Evolutionary conservation across 2,113 vertebrate species (phyloP), one percentile per base, ranked within the genome.

Genomic region (Okapia johnstoni): DNA sequence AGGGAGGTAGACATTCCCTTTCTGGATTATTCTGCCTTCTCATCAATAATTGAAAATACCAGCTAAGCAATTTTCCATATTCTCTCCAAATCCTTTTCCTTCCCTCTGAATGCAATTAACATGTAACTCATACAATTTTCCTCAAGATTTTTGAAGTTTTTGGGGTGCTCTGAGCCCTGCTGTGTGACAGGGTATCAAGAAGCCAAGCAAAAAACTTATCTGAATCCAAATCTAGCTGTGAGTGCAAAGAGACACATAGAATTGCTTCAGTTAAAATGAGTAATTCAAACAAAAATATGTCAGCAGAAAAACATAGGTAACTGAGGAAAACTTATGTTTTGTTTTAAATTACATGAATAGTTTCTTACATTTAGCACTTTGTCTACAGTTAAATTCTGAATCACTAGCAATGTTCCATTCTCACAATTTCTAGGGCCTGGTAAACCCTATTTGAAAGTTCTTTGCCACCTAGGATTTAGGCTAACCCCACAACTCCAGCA

Each of bases 1-100:
- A 97, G 92, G 96, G 91, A 97, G 76, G 57, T 26, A 81, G 40
- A 70, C 2, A n/a, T 66, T 92, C 86, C 84, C 91, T 60, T 93
- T 96, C 50, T 97, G 93, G 85, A 96, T 97, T 97, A 97, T 96
- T 97, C 48, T 95, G 48, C 50, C 54, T 95, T 90, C 52, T 96
- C 85, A 97, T 95, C 94, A 95, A 76, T 97, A 97, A 93, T 96
- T 76, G 5, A 95, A 97, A 97, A 43, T 3, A 87, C 61, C n/a
- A 83, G 61, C 94, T 96, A 98, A 96, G 63, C 90, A 96, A 96
- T 97, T 90, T 96, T 79, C 63, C 48, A 19, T 77, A 60, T 61
- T 86, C 21, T 96, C 57, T 86, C 25, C 14, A 94, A 88, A 94
- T 90, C 61, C 76, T 92, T 92, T 90, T 93, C 30, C 55, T 94